Evolutionary conservation across 64 coral and sea anemone genomes (phyloP).

Genomic region (Orbicella faveolata): DNA sequence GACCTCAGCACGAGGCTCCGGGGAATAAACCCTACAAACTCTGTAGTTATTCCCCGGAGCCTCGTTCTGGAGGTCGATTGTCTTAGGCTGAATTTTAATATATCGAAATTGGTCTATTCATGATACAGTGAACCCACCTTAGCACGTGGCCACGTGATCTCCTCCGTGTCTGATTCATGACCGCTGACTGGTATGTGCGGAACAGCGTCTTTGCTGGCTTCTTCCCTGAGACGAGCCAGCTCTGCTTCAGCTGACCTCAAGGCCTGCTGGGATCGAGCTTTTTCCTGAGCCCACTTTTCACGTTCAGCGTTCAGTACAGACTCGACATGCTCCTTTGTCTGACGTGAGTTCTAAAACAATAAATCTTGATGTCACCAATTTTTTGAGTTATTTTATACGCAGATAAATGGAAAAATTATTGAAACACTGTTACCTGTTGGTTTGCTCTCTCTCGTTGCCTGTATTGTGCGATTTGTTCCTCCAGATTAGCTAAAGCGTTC

Average conservation of each 20-base stretch:
- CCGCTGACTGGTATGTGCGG: slow-evolving; percentile 18
- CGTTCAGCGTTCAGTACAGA: slow-evolving; percentile 70
- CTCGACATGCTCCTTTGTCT: slow-evolving; percentile 74
- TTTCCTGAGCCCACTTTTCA: slow-evolving; percentile 69
- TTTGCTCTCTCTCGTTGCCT: slow-evolving; percentile 74
- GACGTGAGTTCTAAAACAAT: slow-evolving; percentile 44
- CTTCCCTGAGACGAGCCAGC: slow-evolving; percentile 59
- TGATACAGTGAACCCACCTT: slow-evolving; percentile 46
- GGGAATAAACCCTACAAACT: too few relatives aligned
- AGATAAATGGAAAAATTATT: too few relatives aligned
- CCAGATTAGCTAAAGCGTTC: slow-evolving; percentile 72
- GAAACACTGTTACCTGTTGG: slow-evolving; percentile 51
- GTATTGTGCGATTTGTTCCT: slow-evolving; percentile 86
- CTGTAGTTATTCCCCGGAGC: too few relatives aligned
- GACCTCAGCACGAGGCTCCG: too few relatives aligned
- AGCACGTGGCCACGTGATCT: slow-evolving; percentile 73
- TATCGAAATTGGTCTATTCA: neutral
- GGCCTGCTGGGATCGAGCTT: slow-evolving; percentile 57
- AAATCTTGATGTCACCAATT: too few relatives aligned
- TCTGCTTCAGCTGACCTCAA: slow-evolving; percentile 57
- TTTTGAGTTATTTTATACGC: too few relatives aligned
- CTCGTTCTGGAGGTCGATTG: too few relatives aligned
- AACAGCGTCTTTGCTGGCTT: slow-evolving; percentile 25
- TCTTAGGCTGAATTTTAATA: too few relatives aligned
- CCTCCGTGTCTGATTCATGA: slow-evolving; percentile 25